phyloP scores from a whole-genome alignment of 2,888 invertebrate genomes.

The Athrips mouffetella region DNA sequence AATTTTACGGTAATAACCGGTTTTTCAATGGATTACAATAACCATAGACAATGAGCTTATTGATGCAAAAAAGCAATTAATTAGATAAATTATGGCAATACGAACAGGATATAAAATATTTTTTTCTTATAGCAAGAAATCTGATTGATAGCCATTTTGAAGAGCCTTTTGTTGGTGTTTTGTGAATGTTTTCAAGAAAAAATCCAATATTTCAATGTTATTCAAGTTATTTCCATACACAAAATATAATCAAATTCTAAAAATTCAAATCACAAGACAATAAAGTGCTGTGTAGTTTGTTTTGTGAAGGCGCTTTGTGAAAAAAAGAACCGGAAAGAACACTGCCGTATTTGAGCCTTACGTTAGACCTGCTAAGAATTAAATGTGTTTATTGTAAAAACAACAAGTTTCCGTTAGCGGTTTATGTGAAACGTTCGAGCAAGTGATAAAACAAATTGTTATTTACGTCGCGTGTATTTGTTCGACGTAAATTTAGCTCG shows the following conservation, averaged over 20 bases:
- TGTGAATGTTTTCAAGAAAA: slow-evolving; percentile 76
- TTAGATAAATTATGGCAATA: slow-evolving; percentile 66
- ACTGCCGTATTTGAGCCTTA: slow-evolving; percentile 50
- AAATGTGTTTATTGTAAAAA: slow-evolving; percentile 33
- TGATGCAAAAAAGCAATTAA: slow-evolving; percentile 35
- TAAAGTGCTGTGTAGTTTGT: slow-evolving; percentile 52
- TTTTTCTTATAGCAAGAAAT: slow-evolving; percentile 70
- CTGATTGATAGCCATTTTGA: slow-evolving; percentile 78
- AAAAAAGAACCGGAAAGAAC: slow-evolving; percentile 70
- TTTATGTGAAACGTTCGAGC: slow-evolving; percentile 23
- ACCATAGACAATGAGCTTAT: slow-evolving; percentile 46
- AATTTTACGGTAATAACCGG: slow-evolving; percentile 13
- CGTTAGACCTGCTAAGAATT: slow-evolving; percentile 38
- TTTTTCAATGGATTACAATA: slow-evolving; percentile 1
- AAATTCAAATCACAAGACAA: slow-evolving; percentile 35
- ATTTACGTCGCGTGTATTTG: slow-evolving; percentile 73
- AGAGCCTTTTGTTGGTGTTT: slow-evolving; percentile 79
- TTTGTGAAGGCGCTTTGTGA: slow-evolving; percentile 59
- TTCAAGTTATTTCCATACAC: slow-evolving; percentile 34
- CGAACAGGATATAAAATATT: slow-evolving; percentile 70
- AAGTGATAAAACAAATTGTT: slow-evolving; percentile 35
- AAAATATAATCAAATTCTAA: slow-evolving; percentile 31
- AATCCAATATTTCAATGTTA: slow-evolving; percentile 55
- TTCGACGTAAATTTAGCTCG: slow-evolving; percentile 74
- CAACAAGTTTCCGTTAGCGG: slow-evolving; percentile 29